A percentile compares a stretch with the other conserved stretches of the same genome.
These are phyloP conservation scores for Sarcoramphus papa DNA, from an alignment of 2,797 vertebrate genomes.

Conservation along the genomic window DNA sequence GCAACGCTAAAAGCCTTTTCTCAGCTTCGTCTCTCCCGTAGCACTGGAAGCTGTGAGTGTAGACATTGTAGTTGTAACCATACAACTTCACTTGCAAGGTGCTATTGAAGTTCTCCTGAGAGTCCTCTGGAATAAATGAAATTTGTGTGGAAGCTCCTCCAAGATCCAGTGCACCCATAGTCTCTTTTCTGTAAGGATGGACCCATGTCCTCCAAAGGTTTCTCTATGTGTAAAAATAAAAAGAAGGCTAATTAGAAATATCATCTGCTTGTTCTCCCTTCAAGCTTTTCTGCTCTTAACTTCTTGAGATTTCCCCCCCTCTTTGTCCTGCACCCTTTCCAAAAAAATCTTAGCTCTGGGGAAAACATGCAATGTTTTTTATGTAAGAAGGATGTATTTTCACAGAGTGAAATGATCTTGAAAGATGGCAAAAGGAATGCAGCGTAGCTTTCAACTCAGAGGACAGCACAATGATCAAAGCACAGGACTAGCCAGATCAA, in stretches of 20 bases:
- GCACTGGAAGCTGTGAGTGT: constrained; percentile 93
- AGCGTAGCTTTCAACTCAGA: not conserved
- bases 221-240: constrained; percentile 74
- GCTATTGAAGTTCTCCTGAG: constrained; percentile 24
- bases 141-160: constrained; percentile 96
- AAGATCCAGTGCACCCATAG: constrained; percentile 88
- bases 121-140: constrained; percentile 76
- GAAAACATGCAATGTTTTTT: not conserved
- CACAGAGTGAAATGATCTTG: not conserved
- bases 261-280: not conserved
- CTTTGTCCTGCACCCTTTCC: not conserved
- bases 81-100: constrained; percentile 81
- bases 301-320: not conserved
- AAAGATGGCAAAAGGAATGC: not conserved
- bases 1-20: constrained; percentile 80
- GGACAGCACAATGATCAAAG: not conserved
- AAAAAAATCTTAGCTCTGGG: not conserved
- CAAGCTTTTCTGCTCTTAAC: not conserved
- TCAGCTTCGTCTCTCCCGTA: constrained; percentile 92
- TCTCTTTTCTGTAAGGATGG: constrained; percentile 78
- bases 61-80: constrained; percentile 87
- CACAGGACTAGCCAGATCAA: not conserved
- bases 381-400: not conserved
- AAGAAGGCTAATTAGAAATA: not conserved
- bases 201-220: constrained; percentile 83